Base-by-base conservation (phyloP, 2,888 invertebrate genomes). In the Platycnemis pennipes region DNA sequence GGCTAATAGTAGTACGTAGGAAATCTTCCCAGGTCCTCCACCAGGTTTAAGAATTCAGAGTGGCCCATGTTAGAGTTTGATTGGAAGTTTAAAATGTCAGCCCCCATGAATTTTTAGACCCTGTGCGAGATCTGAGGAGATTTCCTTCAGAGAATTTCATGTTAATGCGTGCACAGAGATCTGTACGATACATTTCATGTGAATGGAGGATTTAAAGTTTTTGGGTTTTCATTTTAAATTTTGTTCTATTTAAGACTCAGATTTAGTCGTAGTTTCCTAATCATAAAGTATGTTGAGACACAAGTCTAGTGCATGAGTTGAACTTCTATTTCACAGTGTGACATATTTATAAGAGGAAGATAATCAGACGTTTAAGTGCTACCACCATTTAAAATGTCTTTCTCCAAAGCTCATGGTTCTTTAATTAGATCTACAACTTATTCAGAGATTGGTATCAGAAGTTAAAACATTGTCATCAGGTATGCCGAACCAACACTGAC, bases 351-450 rank as follows among this genome's bases (percentile, higher is more conserved):
- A n/a, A 63, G 91, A 91, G 44, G 91, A 89, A 44, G n/a, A n/a
- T n/a, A 42, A 91, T 56, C 91, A 91, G 49, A 91, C 44, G 44
- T 91, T 42, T 69, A 56, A 91, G 63, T 69, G 69, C 63, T 91
- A 91, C 91, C 69, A 91, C 91, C 69, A 91, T 44, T 69, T 44
- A 91, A n/a, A n/a, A 37, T 31, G 63, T n/a, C 91, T 91, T 91
- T 11, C 26, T 91, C 91, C 63, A 63, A 63, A n/a, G 49, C 44
- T 45, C 42, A 42, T 89, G 89, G 56, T 56, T 91, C 56, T 56
- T 91, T 63, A 63, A 91, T 45, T 63, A 77, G 77, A 37, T 91
- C 56, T 56, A 63, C 44, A 69, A 44, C 56, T 89, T 42, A 89
- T 44, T 42, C 91, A 91, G 44, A n/a, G 44, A n/a, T 63, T 63